phyloP scores from a whole-genome alignment of 2,888 invertebrate species.

The Koerneria pararmatus region DNA sequence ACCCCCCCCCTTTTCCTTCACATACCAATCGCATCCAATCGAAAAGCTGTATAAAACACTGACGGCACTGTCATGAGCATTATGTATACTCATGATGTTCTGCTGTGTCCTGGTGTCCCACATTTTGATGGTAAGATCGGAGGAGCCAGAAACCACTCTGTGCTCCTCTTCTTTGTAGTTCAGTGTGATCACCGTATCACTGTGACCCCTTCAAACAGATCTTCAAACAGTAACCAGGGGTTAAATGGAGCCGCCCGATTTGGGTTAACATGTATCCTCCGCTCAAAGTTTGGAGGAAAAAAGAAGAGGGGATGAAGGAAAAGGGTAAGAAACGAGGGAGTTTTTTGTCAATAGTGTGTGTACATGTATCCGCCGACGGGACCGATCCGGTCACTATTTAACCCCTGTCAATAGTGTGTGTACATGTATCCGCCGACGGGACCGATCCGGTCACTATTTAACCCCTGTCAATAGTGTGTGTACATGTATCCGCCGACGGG shows the following conservation, averaged over 20 bases:
- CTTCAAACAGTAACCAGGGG: background rate
- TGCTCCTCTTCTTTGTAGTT: constrained; percentile 61
- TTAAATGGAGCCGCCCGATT: background rate
- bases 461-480: too few species aligned
- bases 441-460: too few species aligned
- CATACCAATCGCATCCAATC: too few species aligned
- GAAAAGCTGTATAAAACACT: constrained; percentile 5
- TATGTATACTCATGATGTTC: constrained; percentile 62
- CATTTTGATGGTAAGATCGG: constrained; percentile 63
- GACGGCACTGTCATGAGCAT: constrained; percentile 64
- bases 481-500: too few species aligned
- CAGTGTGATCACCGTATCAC: constrained; percentile 64
- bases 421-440: too few species aligned
- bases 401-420: too few species aligned
- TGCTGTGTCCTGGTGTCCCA: constrained; percentile 62
- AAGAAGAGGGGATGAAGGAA: background rate
- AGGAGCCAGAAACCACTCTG: constrained; percentile 62
- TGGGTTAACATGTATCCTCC: background rate
- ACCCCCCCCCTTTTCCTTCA: too few species aligned
- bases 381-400: too few species aligned
- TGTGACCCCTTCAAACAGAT: constrained; percentile 60
- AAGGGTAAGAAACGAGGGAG: constrained; percentile 15
- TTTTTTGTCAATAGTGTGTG: background rate
- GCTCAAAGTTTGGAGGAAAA: constrained; percentile 9
- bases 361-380: too few species aligned